Conservation (phyloP, 2,113 vertebrate genomes). For the Herpetotheres cachinnans region DNA sequence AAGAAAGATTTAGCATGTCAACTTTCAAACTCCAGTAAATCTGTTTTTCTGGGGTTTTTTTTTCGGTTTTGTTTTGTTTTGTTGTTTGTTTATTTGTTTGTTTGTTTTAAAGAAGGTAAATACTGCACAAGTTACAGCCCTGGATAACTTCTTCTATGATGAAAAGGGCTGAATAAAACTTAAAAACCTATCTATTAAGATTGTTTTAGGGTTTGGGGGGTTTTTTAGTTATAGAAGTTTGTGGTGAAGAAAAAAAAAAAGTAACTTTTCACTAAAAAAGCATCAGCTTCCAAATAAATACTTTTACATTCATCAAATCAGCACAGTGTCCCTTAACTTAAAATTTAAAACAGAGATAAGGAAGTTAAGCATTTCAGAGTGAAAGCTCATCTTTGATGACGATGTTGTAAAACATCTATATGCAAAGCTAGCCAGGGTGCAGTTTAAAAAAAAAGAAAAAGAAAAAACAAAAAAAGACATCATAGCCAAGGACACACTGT, state of each 20-base stretch:
- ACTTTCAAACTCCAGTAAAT: background rate
- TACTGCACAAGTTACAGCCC: background rate
- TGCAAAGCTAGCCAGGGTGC: background rate
- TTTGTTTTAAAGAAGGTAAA: background rate
- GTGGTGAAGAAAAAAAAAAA: background rate
- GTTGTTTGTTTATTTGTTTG: background rate
- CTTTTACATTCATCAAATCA: background rate
- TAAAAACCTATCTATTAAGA: background rate
- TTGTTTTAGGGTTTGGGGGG: background rate
- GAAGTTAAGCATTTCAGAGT: background rate
- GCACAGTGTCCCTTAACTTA: background rate
- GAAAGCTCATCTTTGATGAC: background rate
- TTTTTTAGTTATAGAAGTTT: background rate
- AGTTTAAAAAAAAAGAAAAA: background rate
- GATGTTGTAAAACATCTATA: constrained; percentile 13
- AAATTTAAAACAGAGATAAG: background rate
- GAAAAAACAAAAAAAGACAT: background rate
- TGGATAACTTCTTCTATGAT: background rate
- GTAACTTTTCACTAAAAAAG: background rate
- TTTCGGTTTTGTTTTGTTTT: background rate
- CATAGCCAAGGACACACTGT: constrained; percentile 17
- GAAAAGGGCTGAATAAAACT: background rate
- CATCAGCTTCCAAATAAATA: background rate
- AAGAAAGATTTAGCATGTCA: background rate
- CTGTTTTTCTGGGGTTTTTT: background rate